Evolutionary conservation across 2,888 invertebrate species (phyloP), one percentile per base, ranked within the genome.

Genomic region (Conomelus anceps): DNA sequence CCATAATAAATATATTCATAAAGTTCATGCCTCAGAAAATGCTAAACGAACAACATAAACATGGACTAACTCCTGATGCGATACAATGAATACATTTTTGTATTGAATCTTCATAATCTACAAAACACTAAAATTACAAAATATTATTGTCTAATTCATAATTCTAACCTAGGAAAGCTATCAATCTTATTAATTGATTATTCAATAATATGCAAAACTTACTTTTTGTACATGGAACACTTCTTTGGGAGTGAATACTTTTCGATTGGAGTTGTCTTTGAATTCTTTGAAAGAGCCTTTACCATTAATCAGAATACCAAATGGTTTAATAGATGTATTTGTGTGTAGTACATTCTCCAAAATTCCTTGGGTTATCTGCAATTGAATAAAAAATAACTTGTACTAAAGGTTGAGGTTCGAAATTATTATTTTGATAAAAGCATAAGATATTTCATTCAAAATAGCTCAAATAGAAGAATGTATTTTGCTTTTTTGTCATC

Each of bases 231-330:
- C 92, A 26, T 91, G 90, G 90, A 92, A 92, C 7, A 91, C 90
- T 87, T 91, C 92, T 88, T 91, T 91, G 34, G 92, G 92, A 22
- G 92, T 90, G 85, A 91, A 89, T 86, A 88, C 89, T 24, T 88
- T 84, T 26, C 84, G 84, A 34, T 90, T 90, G 26, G 17, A 90
- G 86, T 91, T 89, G 22, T 89, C 34, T 20, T 89, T 87, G 88
- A 91, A 92, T 22, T 91, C 88, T 22, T 91, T 90, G 22, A 91
- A 90, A 13, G 92, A 90, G n/a, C 92, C 92, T 88, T 92, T 91
- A 7, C 93, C 93, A 90, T 93, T 92, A 41, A 93, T 92, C 6
- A 92, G 90, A 17, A 92, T 90, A 84, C 92, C 91, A 89, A 91
- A 92, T 23, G 92, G 92, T 84, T 88, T 89, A 9, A 92, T 91